Evolutionary conservation across 2,888 invertebrate genomes (phyloP), one percentile per base, ranked within the genome.

Genomic region (Anthrax anthrax): DNA sequence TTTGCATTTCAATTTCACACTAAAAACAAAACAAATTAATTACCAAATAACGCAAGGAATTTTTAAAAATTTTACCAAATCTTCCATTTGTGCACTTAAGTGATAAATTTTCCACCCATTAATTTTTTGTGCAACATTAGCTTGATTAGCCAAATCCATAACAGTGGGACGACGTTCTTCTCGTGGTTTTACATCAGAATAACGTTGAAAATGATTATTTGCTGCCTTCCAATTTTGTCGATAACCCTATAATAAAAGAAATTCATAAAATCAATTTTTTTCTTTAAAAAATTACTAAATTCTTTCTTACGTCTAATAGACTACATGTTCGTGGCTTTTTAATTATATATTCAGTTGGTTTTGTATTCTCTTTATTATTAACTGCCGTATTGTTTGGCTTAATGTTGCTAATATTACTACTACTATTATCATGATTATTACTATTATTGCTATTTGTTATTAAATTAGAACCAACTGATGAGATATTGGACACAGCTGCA

Each of bases 81-180:
- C 89, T 60, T 92, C 89, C 81, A 95, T 85, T 72, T 94, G 92
- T 39, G 89, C 82, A 37, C 85, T 85, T 56, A 95, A 75, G 64
- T 92, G 91, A 71, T 87, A 82, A 50, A 95, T 77, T 71, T 94
- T 95, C 95, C 95, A 95, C 1, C 95, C 95, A 56, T 88, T 87
- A 17, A 90, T 80, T 69, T 87, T 89, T 59, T 88, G 84, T 53
- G 85, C 71, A 44, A 92, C 85, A 60, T 87, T 81, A 53, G 81
- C 81, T 66, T 91, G 91, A 67, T 84, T 85, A 29, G 94, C 89
- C 57, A 95, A 74, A 69, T 94, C 91, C 60, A 84, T 83, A 38
- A 95, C 84, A 2, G 83, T 81, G 1, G 89, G 81, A 50, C 86
- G 76, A 51, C 88, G 76, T 64, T 94, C 94, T 55, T 92, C 88